Evolutionary conservation across 1,140 invertebrate species (phyloP), one percentile per base, ranked within the genome.

Genomic region (Aporrectodea caliginosa): DNA sequence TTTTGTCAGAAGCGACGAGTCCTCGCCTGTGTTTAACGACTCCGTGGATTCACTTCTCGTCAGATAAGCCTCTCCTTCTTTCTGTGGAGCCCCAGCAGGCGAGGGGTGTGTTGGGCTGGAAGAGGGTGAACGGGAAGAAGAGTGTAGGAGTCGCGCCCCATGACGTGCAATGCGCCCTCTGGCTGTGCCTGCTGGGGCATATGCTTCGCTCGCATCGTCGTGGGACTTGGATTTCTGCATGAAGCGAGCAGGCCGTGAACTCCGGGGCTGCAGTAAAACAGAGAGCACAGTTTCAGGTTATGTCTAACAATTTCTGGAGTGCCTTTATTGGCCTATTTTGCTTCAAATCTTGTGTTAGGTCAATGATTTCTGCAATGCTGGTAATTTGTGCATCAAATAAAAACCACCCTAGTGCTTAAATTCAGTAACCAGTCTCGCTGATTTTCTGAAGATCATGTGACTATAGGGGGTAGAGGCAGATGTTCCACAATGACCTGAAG

Each of bases 151-250:
- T 12, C 43, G 43, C 6, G 43, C 43, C 43, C 84, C 84, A 69
- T 86, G 85, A 14, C 85, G 82, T 2, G 83, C 84, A 72, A 86
- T 86, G 27, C 85, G 81, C 30, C 84, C 84, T 35, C 82, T 73
- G 12, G 83, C 84, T 30, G 84, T 84, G 22, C 85, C 85, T 29
- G 82, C 79, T 14, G 83, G 83, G 31, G 82, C 83, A 69, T 83
- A 79, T 68, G 83, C 76, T 77, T 84, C 85, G 69, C 83, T 82
- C 43, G 84, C 86, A 71, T 87, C 87, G 78, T 88, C 87, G 81
- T 88, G 86, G 22, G 87, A 88, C 80, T 85, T 86, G 22, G 87
- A 87, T 69, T 86, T 82, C 78, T 85, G 85, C 73, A 88, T 84
- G 78, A 85, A 88, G 34, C 85, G 82, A 68, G 33, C 73, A 27